Base-by-base conservation (phyloP, 2,888 invertebrate genomes). In the Leistus spinibarbis region DNA sequence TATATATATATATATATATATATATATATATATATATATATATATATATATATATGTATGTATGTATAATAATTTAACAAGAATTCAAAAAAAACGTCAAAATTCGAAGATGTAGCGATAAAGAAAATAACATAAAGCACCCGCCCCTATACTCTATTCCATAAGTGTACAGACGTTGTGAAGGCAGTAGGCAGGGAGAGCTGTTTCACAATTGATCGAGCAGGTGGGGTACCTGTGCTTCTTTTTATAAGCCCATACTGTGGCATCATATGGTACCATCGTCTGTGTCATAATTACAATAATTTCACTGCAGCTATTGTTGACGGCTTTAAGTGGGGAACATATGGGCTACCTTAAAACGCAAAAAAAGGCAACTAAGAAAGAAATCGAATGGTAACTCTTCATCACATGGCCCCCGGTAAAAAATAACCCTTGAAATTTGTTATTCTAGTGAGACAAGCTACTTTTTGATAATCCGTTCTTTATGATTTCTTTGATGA, bases 241-340 rank as follows among this genome's bases (percentile, higher is more conserved):
- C n/a, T n/a, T n/a, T n/a, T n/a, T n/a, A n/a, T n/a, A n/a, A n/a
- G 5, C 40, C 40, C 13, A 40, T 40, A 40, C 40, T 40, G 40
- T 40, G 79, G 79, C 82, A 81, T 40, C 40, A 40, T 82, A 81
- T 80, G 81, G 83, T 40, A 40, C 40, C 83, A 82, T 83, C 83
- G 83, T 82, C 82, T 84, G 83, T 80, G 82, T 84, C 83, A 84
- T 84, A 84, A 85, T 85, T 84, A 84, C 82, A 82, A 83, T 85
- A 84, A 84, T 83, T 83, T 77, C 60, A 62, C 1, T 54, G 60
- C 69, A 71, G 54, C 67, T 54, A 66, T 73, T 66, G 66, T 73
- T 60, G 73, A 73, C 53, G 77, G 76, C 64, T 64, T 20, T 23
- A 71, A 71, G 71, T 64, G 76, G 69, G 76, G 70, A 76, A 71